These are phyloP conservation scores for Thereva unica DNA, from an alignment of 2,888 invertebrate species.

Conservation along the genomic window DNA sequence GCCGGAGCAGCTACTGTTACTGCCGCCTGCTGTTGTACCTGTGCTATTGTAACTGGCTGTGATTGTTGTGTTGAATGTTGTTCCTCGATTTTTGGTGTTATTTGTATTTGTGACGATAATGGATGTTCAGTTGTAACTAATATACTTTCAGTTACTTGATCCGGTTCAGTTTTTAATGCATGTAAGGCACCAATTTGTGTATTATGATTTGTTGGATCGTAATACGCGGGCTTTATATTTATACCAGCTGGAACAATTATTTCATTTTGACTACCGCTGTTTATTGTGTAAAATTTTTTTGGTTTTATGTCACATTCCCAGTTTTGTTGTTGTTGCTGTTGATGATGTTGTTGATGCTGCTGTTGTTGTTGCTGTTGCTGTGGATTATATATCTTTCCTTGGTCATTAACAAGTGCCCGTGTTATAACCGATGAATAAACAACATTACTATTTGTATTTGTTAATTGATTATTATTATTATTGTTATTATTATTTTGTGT, in stretches of 20 bases:
- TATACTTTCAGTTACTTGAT: conserved; percentile 34
- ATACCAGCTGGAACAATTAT: conserved; percentile 26
- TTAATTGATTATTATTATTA: neutral
- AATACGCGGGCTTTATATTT: conserved; percentile 30
- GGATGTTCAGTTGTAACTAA: conserved; percentile 35
- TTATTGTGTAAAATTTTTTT: conserved; percentile 43
- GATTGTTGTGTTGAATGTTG: neutral
- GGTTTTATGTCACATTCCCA: conserved; percentile 53
- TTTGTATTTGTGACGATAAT: conserved; percentile 32
- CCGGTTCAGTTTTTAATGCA: conserved; percentile 36
- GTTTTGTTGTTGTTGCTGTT: conserved; percentile 58
- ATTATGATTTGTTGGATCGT: conserved; percentile 18
- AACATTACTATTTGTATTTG: conserved; percentile 61
- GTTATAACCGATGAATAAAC: conserved; percentile 85
- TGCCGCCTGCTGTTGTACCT: conserved; percentile 49
- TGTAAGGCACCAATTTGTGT: conserved; percentile 42
- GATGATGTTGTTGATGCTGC: conserved; percentile 49
- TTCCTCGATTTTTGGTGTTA: conserved; percentile 4
- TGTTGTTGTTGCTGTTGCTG: conserved; percentile 48
- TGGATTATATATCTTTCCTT: conserved; percentile 59
- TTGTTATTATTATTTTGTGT: neutral
- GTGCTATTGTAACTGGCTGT: neutral
- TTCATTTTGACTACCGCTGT: conserved; percentile 41
- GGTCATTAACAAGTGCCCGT: conserved; percentile 63
- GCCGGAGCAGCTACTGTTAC: conserved; percentile 50